Base-by-base conservation (phyloP, 2,113 vertebrate species). In the Menidia beryllina region DNA sequence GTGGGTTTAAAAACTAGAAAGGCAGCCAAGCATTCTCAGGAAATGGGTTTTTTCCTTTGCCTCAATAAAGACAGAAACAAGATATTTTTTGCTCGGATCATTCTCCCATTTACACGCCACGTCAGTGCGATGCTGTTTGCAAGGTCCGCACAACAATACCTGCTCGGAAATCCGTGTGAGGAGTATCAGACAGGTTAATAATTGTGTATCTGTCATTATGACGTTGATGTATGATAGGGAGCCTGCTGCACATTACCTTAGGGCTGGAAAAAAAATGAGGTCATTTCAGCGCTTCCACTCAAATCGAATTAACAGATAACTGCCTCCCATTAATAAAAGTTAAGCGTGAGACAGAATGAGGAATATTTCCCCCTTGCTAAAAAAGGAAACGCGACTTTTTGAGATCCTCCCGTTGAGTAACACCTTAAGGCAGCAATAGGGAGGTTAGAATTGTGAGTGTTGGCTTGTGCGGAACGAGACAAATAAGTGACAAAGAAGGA, bases 231-330 rank as follows among this genome's bases (percentile, higher is more conserved):
- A 25, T 34, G 2, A 25, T 52, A 9, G 23, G 25, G 14, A 15
- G 50, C 26, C 36, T 36, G 69, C 20, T 71, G 50, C 20, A 53
- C 25, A 19, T 70, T 30, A 51, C n/a, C 25, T 27, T n/a, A n/a
- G n/a, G n/a, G n/a, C n/a, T n/a, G n/a, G 17, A 30, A 55, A 51
- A 57, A 14, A 48, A 3, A 55, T 47, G 19, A 17, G 10, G 30
- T 41, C 3, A 3, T 39, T 63, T 72, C 19, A 21, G 14, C 23
- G 34, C 7, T 34, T 34, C 30, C 30, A 34, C 30, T 34, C 30
- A 34, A 34, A 34, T 34, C 10, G 30, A 34, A 34, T 34, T 34
- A 34, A 34, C 30, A 34, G 30, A 34, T 34, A 34, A 34, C 30
- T 34, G 30, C 30, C 7, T 34, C 30, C 30, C 30, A 34, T 34